Evolutionary conservation across 2,113 vertebrate genomes (phyloP).

Genomic region (Equus przewalskii): DNA sequence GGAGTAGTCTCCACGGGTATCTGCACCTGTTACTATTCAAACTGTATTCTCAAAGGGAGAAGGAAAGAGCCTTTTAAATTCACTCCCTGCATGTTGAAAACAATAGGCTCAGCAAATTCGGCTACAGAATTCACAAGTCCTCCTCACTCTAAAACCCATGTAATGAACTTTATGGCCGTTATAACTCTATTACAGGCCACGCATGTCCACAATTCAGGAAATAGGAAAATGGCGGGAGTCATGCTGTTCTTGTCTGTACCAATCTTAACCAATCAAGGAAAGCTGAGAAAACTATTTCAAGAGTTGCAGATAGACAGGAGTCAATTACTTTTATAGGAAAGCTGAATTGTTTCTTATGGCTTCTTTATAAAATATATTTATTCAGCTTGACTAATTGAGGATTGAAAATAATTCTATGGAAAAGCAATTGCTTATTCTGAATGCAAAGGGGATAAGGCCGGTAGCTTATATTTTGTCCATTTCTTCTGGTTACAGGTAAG

Average conservation of each 20-base stretch:
- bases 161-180: slow-evolving; percentile 27
- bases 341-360: slow-evolving; percentile 66
- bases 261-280: slow-evolving; percentile 28
- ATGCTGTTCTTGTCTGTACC: slow-evolving; percentile 33
- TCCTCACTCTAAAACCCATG: slow-evolving; percentile 65
- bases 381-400: slow-evolving; percentile 75
- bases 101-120: slow-evolving; percentile 40
- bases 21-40: background rate
- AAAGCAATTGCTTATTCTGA: slow-evolving; percentile 73
- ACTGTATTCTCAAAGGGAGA: background rate
- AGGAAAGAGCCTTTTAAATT: background rate
- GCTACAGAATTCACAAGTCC: slow-evolving; percentile 63
- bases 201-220: slow-evolving; percentile 38
- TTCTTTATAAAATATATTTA: slow-evolving; percentile 66
- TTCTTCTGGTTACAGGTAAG: slow-evolving; percentile 81
- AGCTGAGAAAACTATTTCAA: background rate
- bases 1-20: background rate
- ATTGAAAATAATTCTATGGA: slow-evolving; percentile 61
- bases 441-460: slow-evolving; percentile 54
- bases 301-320: slow-evolving; percentile 57
- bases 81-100: background rate
- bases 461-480: slow-evolving; percentile 9
- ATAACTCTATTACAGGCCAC: slow-evolving; percentile 53
- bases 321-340: slow-evolving; percentile 62
- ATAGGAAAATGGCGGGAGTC: background rate